Evolutionary conservation across 2,797 vertebrate species (phyloP), one percentile per base, ranked within the genome.

Genomic region (Gephyroberyx darwinii): DNA sequence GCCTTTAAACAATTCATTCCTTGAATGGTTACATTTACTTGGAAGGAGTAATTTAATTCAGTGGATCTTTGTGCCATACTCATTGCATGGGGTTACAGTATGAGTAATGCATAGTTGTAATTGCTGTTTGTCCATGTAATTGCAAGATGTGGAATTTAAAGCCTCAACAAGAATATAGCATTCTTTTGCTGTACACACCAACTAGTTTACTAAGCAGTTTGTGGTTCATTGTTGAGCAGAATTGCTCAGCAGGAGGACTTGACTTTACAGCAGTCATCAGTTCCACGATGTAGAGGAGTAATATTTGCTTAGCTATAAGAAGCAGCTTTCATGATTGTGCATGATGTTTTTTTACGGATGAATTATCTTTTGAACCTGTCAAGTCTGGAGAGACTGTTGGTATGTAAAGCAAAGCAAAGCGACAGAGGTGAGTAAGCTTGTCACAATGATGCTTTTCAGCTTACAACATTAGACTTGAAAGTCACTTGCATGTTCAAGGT

Each of bases 1-100:
- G 77, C 75, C 79, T 78, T 82, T 1, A 60, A 70, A 52, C 69
- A 69, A 14, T 69, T 73, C 54, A 70, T 71, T 39, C 77, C 41
- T 45, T 70, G 57, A 81, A 77, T 90, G 88, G 90, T 90, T 86
- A 90, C 89, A 87, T 82, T 82, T 69, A 72, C 72, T 61, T 3
- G n/a, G 51, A 47, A 59, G 26, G 48, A 66, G 71, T 74, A 64
- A 57, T 71, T 62, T 17, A 69, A 78, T 54, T 37, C 50, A 52
- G 2, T 75, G 64, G 61, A 63, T 64, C 58, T 39, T 63, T 64
- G 73, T 76, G 64, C 26, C 51, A 58, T 65, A 39, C 48, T 5
- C 5, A 64, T 61, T 62, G 26, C 30, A 66, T 56, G 56, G 65
- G 37, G 62, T 60, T 76, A 33, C 10, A 71, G 17, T 68, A 64